These are phyloP conservation scores for Drosophila lutescens DNA, from an alignment of 2,888 invertebrate species.

Conservation along the genomic window DNA sequence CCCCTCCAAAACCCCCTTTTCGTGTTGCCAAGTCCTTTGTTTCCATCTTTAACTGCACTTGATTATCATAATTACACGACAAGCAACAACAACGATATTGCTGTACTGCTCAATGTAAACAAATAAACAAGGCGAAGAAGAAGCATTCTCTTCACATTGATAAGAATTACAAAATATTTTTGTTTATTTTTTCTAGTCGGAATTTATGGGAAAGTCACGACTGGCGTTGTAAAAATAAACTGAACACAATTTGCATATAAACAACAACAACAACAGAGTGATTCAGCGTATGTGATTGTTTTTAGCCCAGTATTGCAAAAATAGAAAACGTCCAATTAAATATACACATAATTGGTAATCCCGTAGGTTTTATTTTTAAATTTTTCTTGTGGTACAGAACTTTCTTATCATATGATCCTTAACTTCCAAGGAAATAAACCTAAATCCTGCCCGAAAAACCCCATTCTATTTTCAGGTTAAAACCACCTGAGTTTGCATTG, in stretches of 20 bases:
- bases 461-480: neutral
- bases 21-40: conserved; percentile 26
- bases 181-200: conserved; percentile 28
- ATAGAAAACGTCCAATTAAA: too few relatives aligned
- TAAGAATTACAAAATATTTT: conserved; percentile 37
- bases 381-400: too few relatives aligned
- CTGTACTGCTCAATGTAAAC: conserved; percentile 28
- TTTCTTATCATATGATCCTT: too few relatives aligned
- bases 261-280: conserved; percentile 28
- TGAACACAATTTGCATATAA: conserved; percentile 8
- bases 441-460: neutral
- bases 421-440: neutral
- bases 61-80: conserved; percentile 39
- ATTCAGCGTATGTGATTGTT: conserved; percentile 12
- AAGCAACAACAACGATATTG: conserved; percentile 8
- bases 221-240: conserved; percentile 4
- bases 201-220: conserved; percentile 24
- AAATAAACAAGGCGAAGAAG: conserved; percentile 22
- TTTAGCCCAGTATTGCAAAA: neutral
- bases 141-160: conserved; percentile 20
- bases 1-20: conserved; percentile 14
- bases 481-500: conserved; percentile 14
- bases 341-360: too few relatives aligned
- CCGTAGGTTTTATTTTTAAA: too few relatives aligned
- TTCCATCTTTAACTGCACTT: conserved; percentile 30